phyloP scores from a whole-genome alignment of 2,888 invertebrate species.

The Ephialtes manifestator region DNA sequence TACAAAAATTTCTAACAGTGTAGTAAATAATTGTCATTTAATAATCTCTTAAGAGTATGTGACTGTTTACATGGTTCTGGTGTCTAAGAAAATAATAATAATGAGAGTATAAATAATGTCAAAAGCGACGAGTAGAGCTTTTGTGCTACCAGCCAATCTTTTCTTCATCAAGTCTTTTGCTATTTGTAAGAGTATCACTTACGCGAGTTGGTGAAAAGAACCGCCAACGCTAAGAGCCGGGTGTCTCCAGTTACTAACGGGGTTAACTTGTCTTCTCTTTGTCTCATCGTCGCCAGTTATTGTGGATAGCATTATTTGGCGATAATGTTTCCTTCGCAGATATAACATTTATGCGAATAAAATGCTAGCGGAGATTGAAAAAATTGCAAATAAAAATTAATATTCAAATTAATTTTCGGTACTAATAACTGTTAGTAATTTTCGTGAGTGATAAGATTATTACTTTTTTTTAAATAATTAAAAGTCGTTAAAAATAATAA shows the following conservation, averaged over 20 bases:
- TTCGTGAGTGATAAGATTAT: too few species aligned
- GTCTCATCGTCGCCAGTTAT: conserved; percentile 13
- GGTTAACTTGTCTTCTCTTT: not conserved
- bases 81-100: not conserved
- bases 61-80: not conserved
- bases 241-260: conserved; percentile 9
- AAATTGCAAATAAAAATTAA: too few species aligned
- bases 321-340: too few species aligned
- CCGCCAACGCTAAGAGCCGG: not conserved
- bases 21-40: too few species aligned
- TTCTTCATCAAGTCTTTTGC: not conserved
- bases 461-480: too few species aligned
- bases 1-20: too few species aligned
- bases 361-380: not conserved
- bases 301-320: conserved; percentile 3
- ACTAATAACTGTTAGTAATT: too few species aligned
- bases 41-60: too few species aligned
- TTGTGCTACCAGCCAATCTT: not conserved
- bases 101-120: too few species aligned
- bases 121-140: too few species aligned
- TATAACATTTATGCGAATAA: not conserved
- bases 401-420: too few species aligned
- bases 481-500: too few species aligned
- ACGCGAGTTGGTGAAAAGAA: not conserved
- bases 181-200: not conserved